These are phyloP conservation scores for Podarcis raffonei DNA, from an alignment of 2,113 vertebrate species.

Conservation along the genomic window DNA sequence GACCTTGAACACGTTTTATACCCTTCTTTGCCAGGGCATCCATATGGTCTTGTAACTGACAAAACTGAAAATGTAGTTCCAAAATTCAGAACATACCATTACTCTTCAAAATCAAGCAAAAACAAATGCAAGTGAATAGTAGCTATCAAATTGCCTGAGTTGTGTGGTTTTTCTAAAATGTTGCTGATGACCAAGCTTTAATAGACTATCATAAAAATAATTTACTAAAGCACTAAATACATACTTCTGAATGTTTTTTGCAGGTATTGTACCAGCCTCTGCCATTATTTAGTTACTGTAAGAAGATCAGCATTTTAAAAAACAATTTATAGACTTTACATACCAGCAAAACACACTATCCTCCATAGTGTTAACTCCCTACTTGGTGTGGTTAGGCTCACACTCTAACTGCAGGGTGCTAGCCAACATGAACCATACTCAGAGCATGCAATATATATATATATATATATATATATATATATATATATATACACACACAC, in stretches of 20 bases:
- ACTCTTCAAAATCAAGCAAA: background rate
- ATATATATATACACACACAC: too few species aligned
- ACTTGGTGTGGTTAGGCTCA: background rate
- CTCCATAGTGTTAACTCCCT: background rate
- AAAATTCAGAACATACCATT: background rate
- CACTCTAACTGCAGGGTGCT: background rate
- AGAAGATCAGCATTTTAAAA: background rate
- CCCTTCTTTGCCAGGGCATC: background rate
- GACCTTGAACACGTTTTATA: slow-evolving; percentile 29
- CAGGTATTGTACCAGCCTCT: background rate
- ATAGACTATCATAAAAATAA: background rate
- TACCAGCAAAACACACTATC: background rate
- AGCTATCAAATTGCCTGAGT: background rate
- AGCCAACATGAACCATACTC: background rate
- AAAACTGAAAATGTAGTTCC: slow-evolving; percentile 28
- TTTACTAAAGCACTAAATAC: background rate
- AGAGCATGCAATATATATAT: too few species aligned
- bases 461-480: too few species aligned
- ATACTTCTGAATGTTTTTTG: background rate
- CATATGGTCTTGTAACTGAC: slow-evolving; percentile 9
- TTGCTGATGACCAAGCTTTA: background rate
- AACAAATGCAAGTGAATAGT: background rate
- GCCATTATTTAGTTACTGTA: background rate
- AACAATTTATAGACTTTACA: background rate
- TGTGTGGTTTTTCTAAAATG: slow-evolving; percentile 22